Conservation (phyloP, 2,888 invertebrate genomes). For the Drosophila paracracens region DNA sequence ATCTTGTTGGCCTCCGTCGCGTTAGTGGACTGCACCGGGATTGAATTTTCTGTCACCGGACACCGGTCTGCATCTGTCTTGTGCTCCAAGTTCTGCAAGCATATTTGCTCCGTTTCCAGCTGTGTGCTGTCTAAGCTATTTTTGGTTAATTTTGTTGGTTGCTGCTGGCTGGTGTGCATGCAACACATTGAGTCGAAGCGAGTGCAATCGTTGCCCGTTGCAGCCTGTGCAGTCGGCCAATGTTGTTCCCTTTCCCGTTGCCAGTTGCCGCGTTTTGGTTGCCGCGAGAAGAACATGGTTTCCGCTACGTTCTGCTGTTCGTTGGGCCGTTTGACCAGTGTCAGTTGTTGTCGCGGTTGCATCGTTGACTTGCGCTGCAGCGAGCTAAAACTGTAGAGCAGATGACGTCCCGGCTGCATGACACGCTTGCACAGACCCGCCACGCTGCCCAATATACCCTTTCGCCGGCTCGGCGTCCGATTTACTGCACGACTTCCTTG, state of each 20-base stretch:
- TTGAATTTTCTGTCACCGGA: no score
- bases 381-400: constrained; percentile 51
- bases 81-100: not conserved
- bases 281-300: constrained; percentile 6
- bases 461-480: not conserved
- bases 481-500: no score
- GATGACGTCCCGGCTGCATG: constrained; percentile 43
- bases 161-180: not conserved
- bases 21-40: no score
- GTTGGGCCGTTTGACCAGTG: not conserved
- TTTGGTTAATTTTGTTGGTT: not conserved
- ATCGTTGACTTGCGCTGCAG: not conserved
- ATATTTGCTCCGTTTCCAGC: not conserved
- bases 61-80: not conserved
- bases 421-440: constrained; percentile 46
- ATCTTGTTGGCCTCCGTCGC: not conserved
- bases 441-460: constrained; percentile 29
- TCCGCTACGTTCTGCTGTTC: not conserved
- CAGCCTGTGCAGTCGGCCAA: not conserved
- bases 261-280: constrained; percentile 3
- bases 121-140: not conserved
- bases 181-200: not conserved
- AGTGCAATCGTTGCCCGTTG: constrained; percentile 8
- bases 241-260: not conserved
- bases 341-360: not conserved